These are phyloP conservation scores for Acronicta aceris DNA, from an alignment of 2,888 invertebrate species.

Conservation along the genomic window DNA sequence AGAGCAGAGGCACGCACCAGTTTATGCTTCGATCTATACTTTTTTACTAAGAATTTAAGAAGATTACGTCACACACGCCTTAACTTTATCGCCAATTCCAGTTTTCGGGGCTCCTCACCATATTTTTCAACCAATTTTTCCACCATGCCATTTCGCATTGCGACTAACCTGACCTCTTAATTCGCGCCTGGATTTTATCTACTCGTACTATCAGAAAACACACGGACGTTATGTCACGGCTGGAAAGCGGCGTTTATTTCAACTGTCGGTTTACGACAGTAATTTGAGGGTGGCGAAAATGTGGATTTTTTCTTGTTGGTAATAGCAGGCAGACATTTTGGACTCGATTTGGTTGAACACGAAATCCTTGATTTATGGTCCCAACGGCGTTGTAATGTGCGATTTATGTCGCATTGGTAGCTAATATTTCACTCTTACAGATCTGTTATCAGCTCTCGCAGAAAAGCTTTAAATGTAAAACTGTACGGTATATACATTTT, in stretches of 20 bases:
- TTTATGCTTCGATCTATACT: too few species aligned
- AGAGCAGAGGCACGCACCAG: too few species aligned
- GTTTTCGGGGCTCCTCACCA: neutral
- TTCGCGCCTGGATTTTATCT: conserved; percentile 24
- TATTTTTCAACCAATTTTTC: conserved; percentile 26
- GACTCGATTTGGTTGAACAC: conserved; percentile 9
- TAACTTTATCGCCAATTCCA: conserved; percentile 17
- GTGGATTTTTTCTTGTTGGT: conserved; percentile 9
- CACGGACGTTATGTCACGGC: neutral
- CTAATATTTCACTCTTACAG: conserved; percentile 40
- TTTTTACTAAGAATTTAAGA: neutral
- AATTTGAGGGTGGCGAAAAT: conserved; percentile 7
- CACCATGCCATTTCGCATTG: conserved; percentile 51
- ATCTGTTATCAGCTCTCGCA: conserved; percentile 26
- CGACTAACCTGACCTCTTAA: conserved; percentile 32
- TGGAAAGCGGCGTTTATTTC: neutral
- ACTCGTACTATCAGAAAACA: conserved; percentile 28
- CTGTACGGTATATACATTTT: conserved; percentile 18
- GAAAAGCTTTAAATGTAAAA: conserved; percentile 33
- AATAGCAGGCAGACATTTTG: conserved; percentile 13
- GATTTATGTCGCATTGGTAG: conserved; percentile 22
- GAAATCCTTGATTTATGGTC: conserved; percentile 35
- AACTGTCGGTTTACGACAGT: conserved; percentile 1
- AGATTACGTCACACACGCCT: conserved; percentile 18
- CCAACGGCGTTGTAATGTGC: conserved; percentile 13